phyloP scores from a whole-genome alignment of 2,797 vertebrate genomes.

The Serranus cabrilla region DNA sequence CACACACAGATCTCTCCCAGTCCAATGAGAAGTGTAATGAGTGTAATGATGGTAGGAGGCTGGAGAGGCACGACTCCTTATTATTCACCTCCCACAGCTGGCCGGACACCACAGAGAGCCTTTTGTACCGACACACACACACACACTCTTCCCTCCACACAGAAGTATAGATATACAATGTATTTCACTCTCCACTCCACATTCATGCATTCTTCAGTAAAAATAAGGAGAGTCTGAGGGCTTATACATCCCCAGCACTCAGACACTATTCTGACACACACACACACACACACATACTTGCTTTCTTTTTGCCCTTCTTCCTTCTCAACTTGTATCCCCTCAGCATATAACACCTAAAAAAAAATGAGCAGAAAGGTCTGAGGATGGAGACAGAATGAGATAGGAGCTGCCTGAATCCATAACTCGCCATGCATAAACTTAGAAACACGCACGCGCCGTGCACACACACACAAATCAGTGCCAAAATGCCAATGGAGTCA shows the following conservation, averaged over 20 bases:
- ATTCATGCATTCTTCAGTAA: slow-evolving; percentile 49
- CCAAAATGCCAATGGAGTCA: slow-evolving; percentile 35
- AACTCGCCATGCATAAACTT: slow-evolving; percentile 64
- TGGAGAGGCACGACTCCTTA: slow-evolving; percentile 59
- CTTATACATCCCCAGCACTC: slow-evolving; percentile 32
- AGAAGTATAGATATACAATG: slow-evolving; percentile 29
- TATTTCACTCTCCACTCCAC: slow-evolving; percentile 36
- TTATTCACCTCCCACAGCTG: slow-evolving; percentile 72
- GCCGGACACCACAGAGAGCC: slow-evolving; percentile 48
- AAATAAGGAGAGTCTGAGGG: slow-evolving; percentile 41
- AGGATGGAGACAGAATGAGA: slow-evolving; percentile 52
- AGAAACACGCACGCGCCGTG: slow-evolving; percentile 37
- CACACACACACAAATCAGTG: slow-evolving; percentile 23
- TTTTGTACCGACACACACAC: slow-evolving; percentile 44
- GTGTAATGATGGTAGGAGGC: slow-evolving; percentile 69
- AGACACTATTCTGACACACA: slow-evolving; percentile 29
- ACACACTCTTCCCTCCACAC: background rate
- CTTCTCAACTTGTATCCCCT: slow-evolving; percentile 47
- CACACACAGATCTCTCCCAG: slow-evolving; percentile 20
- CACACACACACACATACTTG: slow-evolving; percentile 9
- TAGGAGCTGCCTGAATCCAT: slow-evolving; percentile 58
- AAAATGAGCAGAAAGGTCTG: slow-evolving; percentile 60
- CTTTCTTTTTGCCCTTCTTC: slow-evolving; percentile 6
- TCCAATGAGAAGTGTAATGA: slow-evolving; percentile 66
- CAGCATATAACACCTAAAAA: slow-evolving; percentile 56